A percentile compares a stretch with the other conserved stretches of the same genome.
These are phyloP conservation scores for Bufo bufo DNA, from an alignment of 2,113 vertebrate genomes.

Conservation along the genomic window DNA sequence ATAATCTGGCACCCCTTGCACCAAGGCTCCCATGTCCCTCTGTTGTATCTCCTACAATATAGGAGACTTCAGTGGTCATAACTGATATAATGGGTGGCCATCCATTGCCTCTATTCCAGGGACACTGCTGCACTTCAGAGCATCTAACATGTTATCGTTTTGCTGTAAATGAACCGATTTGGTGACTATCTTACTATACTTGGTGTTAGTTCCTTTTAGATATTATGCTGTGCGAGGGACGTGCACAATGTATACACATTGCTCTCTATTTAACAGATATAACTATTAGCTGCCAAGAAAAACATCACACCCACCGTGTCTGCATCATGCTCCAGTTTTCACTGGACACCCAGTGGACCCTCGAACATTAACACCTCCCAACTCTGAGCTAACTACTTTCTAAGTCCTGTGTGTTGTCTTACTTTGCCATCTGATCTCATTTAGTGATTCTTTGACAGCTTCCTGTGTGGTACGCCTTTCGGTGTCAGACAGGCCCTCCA, in stretches of 20 bases:
- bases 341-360: constrained; percentile 56
- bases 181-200: background rate
- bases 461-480: constrained; percentile 53
- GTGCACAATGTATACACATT: constrained; percentile 18
- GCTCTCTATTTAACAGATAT: constrained; percentile 15
- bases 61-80: too few relatives aligned
- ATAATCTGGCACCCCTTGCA: too few relatives aligned
- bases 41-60: too few relatives aligned
- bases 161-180: background rate
- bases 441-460: constrained; percentile 49
- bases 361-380: constrained; percentile 47
- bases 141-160: background rate
- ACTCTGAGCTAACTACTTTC: constrained; percentile 48
- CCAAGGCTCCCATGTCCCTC: too few relatives aligned
- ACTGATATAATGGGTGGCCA: too few relatives aligned
- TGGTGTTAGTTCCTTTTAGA: background rate
- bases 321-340: constrained; percentile 53
- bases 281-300: constrained; percentile 17
- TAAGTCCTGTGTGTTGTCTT: constrained; percentile 46
- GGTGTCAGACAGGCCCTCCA: constrained; percentile 31
- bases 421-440: constrained; percentile 51
- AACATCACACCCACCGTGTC: constrained; percentile 39
- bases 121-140: background rate
- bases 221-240: background rate
- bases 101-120: background rate